These are phyloP conservation scores for Zaprionus ghesquierei DNA, from an alignment of 1,140 invertebrate species.

Conservation along the genomic window DNA sequence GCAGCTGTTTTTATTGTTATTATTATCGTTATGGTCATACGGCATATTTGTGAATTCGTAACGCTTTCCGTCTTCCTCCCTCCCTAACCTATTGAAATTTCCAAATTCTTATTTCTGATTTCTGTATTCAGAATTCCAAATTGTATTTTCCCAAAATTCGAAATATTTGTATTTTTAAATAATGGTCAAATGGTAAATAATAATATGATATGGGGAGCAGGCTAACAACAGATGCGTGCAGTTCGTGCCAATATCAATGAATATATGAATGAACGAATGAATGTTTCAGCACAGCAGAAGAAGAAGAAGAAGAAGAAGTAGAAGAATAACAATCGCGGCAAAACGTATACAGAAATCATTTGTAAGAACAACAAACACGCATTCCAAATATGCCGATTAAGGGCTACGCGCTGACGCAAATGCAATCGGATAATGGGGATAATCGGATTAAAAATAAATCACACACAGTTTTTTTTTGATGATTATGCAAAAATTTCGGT, in stretches of 20 bases:
- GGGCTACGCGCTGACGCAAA: slow-evolving; percentile 57
- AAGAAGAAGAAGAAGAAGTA: slow-evolving; percentile 9
- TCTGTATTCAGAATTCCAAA: background rate
- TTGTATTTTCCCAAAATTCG: background rate
- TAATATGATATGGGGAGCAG: slow-evolving; percentile 32
- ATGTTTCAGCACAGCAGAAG: slow-evolving; percentile 47
- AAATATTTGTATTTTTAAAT: slow-evolving; percentile 40
- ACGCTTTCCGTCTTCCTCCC: background rate
- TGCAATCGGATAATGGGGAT: slow-evolving; percentile 30
- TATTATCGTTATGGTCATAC: slow-evolving; percentile 11
- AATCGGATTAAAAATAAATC: slow-evolving; percentile 39
- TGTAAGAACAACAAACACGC: slow-evolving; percentile 47
- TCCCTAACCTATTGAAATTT: background rate
- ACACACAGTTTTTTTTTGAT: slow-evolving; percentile 8
- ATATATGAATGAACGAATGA: slow-evolving; percentile 34
- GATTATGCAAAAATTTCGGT: slow-evolving; percentile 25
- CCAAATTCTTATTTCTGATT: background rate
- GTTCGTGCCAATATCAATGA: slow-evolving; percentile 48
- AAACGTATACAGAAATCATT: slow-evolving; percentile 41
- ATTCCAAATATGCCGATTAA: slow-evolving; percentile 48
- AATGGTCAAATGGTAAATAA: slow-evolving; percentile 17
- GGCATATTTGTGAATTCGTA: slow-evolving; percentile 2
- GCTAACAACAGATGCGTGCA: slow-evolving; percentile 58
- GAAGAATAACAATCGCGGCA: too few species aligned
- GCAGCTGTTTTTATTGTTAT: slow-evolving; percentile 7